Conservation (phyloP, 2,113 vertebrate genomes). For the Coryphaenoides rupestris region DNA sequence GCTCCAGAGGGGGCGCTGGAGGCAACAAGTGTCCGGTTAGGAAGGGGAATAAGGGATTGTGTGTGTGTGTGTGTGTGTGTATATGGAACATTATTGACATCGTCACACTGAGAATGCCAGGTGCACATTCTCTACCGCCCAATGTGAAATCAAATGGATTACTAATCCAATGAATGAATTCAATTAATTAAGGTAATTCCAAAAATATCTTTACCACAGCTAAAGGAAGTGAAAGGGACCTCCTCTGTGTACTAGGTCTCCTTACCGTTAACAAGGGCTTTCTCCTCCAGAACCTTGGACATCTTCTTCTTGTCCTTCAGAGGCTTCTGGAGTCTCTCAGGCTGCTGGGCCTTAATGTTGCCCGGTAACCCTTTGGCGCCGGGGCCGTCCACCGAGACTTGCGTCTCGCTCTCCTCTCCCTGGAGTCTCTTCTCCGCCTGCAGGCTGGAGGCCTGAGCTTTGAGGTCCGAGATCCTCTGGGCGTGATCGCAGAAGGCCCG, state of each 20-base stretch:
- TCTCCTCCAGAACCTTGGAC: constrained; percentile 63
- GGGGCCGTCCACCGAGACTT: constrained; percentile 15
- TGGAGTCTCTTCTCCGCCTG: constrained; percentile 32
- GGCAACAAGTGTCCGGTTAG: constrained; percentile 49
- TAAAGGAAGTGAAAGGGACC: neutral
- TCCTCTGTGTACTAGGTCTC: neutral
- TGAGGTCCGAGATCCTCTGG: constrained; percentile 51
- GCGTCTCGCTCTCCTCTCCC: constrained; percentile 37
- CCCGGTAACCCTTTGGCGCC: constrained; percentile 39
- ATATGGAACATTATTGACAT: too few relatives aligned
- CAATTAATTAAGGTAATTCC: too few relatives aligned
- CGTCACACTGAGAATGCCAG: neutral
- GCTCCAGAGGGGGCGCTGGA: constrained; percentile 68
- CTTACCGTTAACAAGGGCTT: constrained; percentile 62
- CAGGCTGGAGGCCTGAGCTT: constrained; percentile 39
- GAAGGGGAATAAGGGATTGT: constrained; percentile 14
- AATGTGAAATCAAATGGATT: too few relatives aligned
- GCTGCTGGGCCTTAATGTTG: constrained; percentile 49
- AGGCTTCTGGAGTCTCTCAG: constrained; percentile 69
- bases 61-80: too few relatives aligned
- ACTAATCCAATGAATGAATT: neutral
- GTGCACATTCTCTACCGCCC: too few relatives aligned
- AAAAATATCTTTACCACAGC: neutral
- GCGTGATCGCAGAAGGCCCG: constrained; percentile 43
- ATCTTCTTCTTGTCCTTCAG: constrained; percentile 68